Evolutionary conservation across 1,140 invertebrate genomes (phyloP).

Genomic region (Drosophila serrata): DNA sequence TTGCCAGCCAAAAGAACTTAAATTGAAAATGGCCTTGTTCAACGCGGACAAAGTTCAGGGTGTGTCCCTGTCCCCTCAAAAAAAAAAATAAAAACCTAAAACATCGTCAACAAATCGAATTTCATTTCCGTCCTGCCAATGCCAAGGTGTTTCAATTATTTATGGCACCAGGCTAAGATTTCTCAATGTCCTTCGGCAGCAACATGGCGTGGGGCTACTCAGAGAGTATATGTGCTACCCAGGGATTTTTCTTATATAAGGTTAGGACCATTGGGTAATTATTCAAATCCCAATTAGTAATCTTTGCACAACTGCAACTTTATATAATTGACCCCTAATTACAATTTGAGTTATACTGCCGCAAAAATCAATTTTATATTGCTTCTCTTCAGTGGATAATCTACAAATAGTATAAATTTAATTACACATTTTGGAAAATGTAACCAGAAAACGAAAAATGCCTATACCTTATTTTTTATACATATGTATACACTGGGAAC

Average conservation of each 20-base stretch:
- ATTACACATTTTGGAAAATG: not conserved
- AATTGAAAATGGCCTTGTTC: slow-evolving; percentile 44
- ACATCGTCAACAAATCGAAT: slow-evolving; percentile 45
- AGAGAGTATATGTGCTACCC: not conserved
- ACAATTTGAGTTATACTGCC: not conserved
- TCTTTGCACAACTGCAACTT: too few species aligned
- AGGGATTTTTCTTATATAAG: not conserved
- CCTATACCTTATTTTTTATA: too few species aligned
- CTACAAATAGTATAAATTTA: not conserved
- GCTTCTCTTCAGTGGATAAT: not conserved
- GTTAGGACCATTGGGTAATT: not conserved
- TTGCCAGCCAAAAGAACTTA: slow-evolving; percentile 46
- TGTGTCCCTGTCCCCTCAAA: slow-evolving; percentile 2
- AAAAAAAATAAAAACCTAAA: slow-evolving; percentile 26
- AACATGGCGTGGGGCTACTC: not conserved
- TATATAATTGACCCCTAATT: not conserved
- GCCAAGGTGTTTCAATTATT: slow-evolving; percentile 46
- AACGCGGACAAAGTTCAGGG: slow-evolving; percentile 21
- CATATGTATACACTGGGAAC: not conserved
- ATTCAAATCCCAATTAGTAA: too few species aligned
- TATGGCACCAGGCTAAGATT: slow-evolving; percentile 22
- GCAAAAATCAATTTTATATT: not conserved
- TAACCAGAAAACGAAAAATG: not conserved
- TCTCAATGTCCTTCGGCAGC: slow-evolving; percentile 11
- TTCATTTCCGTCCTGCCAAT: slow-evolving; percentile 49